A percentile compares a stretch with the other conserved stretches of the same genome.
phyloP scores from a whole-genome alignment of 1,140 invertebrate species.

The Aleiodes sp. region DNA sequence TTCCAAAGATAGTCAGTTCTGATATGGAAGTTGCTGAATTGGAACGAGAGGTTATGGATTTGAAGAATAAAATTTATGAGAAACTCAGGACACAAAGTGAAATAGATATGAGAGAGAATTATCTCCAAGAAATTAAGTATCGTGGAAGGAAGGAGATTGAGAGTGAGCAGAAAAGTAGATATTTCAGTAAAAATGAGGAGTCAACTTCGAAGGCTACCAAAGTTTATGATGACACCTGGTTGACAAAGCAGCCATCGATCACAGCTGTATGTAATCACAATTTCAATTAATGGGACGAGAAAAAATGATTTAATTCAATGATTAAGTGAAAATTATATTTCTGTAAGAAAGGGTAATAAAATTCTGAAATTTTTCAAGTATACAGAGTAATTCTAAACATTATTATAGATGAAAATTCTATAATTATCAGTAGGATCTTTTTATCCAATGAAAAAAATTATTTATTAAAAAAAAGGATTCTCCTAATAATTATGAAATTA shows the following conservation, averaged over 20 bases:
- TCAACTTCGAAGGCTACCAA: not conserved
- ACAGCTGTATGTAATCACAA: not conserved
- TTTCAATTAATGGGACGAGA: too few relatives aligned
- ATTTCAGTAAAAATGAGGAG: not conserved
- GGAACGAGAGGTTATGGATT: constrained; percentile 42
- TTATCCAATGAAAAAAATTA: too few relatives aligned
- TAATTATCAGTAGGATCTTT: too few relatives aligned
- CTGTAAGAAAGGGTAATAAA: not conserved
- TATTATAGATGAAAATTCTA: too few relatives aligned
- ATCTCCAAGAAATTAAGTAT: not conserved
- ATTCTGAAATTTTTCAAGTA: too few relatives aligned
- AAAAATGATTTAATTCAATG: not conserved
- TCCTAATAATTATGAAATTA: too few relatives aligned
- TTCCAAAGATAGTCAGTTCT: constrained; percentile 44
- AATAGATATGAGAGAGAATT: not conserved
- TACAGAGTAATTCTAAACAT: too few relatives aligned
- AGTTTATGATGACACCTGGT: not conserved
- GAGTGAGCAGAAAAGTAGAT: not conserved
- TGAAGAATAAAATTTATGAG: constrained; percentile 22
- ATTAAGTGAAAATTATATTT: not conserved
- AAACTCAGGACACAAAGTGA: not conserved
- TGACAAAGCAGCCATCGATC: not conserved
- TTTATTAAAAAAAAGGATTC: too few relatives aligned
- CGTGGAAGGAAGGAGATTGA: not conserved
- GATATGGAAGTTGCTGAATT: constrained; percentile 47